Evolutionary conservation across 37 sponge, comb jelly and placozoan species (phyloP).

Genomic region (Spongilla lacustris): DNA sequence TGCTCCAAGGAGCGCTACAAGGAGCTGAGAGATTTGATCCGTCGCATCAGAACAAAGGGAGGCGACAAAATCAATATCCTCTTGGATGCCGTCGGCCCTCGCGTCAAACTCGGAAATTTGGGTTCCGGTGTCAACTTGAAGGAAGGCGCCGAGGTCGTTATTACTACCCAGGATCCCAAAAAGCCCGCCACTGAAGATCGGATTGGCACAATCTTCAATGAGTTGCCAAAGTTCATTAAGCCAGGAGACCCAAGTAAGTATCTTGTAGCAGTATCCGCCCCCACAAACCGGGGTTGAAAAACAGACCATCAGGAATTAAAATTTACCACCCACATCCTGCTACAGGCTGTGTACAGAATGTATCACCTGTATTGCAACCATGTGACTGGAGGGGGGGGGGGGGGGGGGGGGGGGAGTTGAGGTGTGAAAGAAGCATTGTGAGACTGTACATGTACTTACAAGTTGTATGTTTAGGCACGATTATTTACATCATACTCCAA

Average conservation of each 20-base stretch:
- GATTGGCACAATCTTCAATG: not conserved
- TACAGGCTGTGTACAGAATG: not conserved
- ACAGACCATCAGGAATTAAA: not conserved
- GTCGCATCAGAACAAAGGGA: not conserved
- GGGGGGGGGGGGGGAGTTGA: no score
- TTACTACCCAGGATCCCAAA: not conserved
- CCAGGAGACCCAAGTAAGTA: not conserved
- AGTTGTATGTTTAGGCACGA: not conserved
- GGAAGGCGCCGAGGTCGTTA: not conserved
- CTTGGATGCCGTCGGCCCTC: not conserved
- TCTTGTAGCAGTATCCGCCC: not conserved
- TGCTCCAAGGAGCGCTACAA: not conserved
- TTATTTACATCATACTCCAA: not conserved
- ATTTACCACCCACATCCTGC: not conserved
- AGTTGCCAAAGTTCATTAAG: not conserved
- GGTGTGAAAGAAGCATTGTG: not conserved
- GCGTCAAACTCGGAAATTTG: not conserved
- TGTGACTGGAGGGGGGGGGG: no score
- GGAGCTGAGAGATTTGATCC: not conserved
- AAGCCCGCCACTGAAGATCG: not conserved
- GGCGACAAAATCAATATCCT: constrained; percentile 1
- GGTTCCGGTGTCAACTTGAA: not conserved
- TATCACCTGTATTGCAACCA: not conserved
- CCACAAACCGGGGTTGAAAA: not conserved
- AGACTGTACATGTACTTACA: not conserved